A percentile compares a stretch with the other conserved stretches of the same genome.
phyloP scores from a whole-genome alignment of 1,140 invertebrate genomes.

The Bombus impatiens region DNA sequence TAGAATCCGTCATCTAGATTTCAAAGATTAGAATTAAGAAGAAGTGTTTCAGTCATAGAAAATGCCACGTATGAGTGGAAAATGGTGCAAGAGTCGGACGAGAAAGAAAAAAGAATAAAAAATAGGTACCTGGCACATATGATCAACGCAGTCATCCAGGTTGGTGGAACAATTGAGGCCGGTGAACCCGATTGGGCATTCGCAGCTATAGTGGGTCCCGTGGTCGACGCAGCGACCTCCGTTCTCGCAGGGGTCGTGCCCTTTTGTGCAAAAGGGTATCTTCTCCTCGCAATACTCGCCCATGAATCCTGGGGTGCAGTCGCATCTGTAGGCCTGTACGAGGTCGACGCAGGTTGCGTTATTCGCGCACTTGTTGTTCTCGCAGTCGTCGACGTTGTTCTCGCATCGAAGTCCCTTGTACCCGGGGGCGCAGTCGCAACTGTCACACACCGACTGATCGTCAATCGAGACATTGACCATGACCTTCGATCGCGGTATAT shows the following conservation, averaged over 20 bases:
- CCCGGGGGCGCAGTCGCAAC: slow-evolving; percentile 92
- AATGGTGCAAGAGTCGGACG: no score
- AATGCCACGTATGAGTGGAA: no score
- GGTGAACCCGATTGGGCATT: slow-evolving; percentile 93
- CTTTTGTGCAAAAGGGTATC: slow-evolving; percentile 94
- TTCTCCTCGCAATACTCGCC: slow-evolving; percentile 96
- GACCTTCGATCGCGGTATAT: slow-evolving; percentile 71
- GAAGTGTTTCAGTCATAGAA: no score
- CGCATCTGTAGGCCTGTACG: slow-evolving; percentile 92
- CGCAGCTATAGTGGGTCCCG: slow-evolving; percentile 95
- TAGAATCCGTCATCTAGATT: no score
- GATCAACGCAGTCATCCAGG: slow-evolving; percentile 95
- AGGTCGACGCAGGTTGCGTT: slow-evolving; percentile 95
- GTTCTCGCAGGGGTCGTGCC: slow-evolving; percentile 95
- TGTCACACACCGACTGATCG: slow-evolving; percentile 81
- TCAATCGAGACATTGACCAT: slow-evolving; percentile 77
- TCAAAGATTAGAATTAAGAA: no score
- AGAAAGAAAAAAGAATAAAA: not conserved
- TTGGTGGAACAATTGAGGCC: slow-evolving; percentile 97
- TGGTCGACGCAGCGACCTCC: slow-evolving; percentile 95
- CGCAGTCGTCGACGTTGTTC: slow-evolving; percentile 95
- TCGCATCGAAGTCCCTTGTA: slow-evolving; percentile 97
- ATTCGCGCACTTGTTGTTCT: slow-evolving; percentile 92
- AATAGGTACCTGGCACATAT: slow-evolving; percentile 91
- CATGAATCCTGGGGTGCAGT: slow-evolving; percentile 92